Conservation (phyloP, 2,113 vertebrate genomes). For the Hiodon tergisus region DNA sequence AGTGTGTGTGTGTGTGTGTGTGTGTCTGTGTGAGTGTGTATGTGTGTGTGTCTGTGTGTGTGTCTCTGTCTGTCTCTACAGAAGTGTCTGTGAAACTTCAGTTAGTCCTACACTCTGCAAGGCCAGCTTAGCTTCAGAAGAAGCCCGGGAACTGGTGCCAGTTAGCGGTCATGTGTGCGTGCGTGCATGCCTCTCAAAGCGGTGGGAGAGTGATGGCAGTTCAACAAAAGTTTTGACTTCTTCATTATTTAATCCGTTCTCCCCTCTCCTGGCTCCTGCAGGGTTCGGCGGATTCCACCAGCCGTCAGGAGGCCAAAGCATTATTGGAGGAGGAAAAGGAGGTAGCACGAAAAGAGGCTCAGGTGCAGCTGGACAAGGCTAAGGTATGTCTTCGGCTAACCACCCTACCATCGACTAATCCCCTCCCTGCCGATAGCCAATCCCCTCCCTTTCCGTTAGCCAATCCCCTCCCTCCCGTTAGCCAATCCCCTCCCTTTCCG, state of each 20-base stretch:
- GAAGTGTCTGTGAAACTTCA: constrained; percentile 28
- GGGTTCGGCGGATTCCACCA: constrained; percentile 91
- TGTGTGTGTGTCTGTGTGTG: background rate
- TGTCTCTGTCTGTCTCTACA: constrained; percentile 31
- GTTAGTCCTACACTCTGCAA: no score
- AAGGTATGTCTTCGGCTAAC: constrained; percentile 68
- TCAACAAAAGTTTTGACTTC: background rate
- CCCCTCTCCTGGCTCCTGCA: constrained; percentile 38
- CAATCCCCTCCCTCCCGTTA: no score
- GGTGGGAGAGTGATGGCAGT: background rate
- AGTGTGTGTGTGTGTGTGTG: no score
- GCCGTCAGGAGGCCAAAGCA: constrained; percentile 87
- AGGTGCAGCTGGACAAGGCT: constrained; percentile 94
- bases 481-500: no score
- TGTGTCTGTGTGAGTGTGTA: background rate
- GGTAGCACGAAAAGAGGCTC: constrained; percentile 85
- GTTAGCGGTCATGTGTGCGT: no score
- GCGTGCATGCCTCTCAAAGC: background rate
- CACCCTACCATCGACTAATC: background rate
- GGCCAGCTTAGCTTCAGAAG: no score
- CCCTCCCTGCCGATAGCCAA: background rate
- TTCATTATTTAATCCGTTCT: background rate
- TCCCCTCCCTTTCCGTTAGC: no score
- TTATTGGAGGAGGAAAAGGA: constrained; percentile 84
- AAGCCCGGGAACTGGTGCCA: no score